Base-by-base conservation (phyloP, 2,888 invertebrate species). In the Chelonus formosanus region DNA sequence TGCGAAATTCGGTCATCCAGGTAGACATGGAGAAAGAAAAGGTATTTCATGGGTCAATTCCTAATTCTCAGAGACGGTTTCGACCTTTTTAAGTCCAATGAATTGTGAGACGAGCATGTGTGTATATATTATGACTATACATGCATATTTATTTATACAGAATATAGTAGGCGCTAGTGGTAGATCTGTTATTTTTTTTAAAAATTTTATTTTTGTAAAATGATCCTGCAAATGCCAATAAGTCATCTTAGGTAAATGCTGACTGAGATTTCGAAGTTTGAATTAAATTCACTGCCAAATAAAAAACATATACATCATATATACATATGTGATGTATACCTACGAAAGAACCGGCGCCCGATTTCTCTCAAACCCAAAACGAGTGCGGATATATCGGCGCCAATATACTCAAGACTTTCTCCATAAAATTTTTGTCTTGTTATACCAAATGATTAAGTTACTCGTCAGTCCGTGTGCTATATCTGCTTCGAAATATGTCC, bases 351-450 rank as follows among this genome's bases (percentile, higher is more conserved):
- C 31, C 34, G 10, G 54, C 54, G 35, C 35, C n/a, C 62, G 62
- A 63, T 65, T 65, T 65, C 65, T 65, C 60, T 65, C 47, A 40
- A n/a, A n/a, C 60, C 55, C 54, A 65, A 65, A 65, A 61, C 48
- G 61, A 65, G 61, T 55, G 60, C 50, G 61, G 55, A 65, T 56
- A 60, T 65, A 61, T 65, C 40, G 61, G 43, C 55, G 65, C 56
- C 60, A 61, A 60, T 61, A 32, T 10, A 36, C 48, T 48, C 35
- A 36, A 48, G 45, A 65, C 65, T 65, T 65, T 65, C 65, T 56
- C 61, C 61, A 36, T 32, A 36, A 35, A 53, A 32, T 48, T 47
- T 47, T 47, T 32, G 31, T 48, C 48, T 48, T 48, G 48, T 48
- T 48, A 48, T 31, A 48, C 20, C 20, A 48, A 48, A 48, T 48